phyloP scores from a whole-genome alignment of 2,888 invertebrate genomes.

The Phania funesta region DNA sequence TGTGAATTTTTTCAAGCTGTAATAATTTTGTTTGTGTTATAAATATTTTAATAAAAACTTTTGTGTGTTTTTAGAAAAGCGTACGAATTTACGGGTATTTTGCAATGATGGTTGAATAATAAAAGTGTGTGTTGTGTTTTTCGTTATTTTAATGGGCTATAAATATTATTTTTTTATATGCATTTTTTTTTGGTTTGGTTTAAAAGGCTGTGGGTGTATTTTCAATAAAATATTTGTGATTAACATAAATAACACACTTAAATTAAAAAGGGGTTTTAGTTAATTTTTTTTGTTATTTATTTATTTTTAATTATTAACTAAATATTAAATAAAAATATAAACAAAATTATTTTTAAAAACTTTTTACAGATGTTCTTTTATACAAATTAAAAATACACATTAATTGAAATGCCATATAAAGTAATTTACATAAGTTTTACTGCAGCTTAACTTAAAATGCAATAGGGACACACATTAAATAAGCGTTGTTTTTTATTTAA shows the following conservation, averaged over 20 bases:
- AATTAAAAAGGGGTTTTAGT: neutral
- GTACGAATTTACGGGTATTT: neutral
- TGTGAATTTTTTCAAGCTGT: constrained; percentile 16
- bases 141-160: neutral
- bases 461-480: constrained; percentile 33
- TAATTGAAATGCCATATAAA: constrained; percentile 32
- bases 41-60: neutral
- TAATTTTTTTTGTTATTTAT: neutral
- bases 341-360: constrained; percentile 16
- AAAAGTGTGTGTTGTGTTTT: neutral
- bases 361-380: constrained; percentile 35
- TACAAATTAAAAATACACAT: constrained; percentile 36
- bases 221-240: constrained; percentile 2
- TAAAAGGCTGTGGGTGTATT: constrained; percentile 19
- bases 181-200: neutral
- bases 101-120: neutral
- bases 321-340: neutral
- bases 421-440: constrained; percentile 1
- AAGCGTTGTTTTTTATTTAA: constrained; percentile 37
- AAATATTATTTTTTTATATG: constrained; percentile 18
- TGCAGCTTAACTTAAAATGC: constrained; percentile 50
- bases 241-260: constrained; percentile 18
- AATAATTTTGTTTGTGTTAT: neutral
- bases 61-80: neutral
- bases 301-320: constrained; percentile 6